Evolutionary conservation across 1,140 invertebrate genomes (phyloP).

Genomic region (Augochlora pura): DNA sequence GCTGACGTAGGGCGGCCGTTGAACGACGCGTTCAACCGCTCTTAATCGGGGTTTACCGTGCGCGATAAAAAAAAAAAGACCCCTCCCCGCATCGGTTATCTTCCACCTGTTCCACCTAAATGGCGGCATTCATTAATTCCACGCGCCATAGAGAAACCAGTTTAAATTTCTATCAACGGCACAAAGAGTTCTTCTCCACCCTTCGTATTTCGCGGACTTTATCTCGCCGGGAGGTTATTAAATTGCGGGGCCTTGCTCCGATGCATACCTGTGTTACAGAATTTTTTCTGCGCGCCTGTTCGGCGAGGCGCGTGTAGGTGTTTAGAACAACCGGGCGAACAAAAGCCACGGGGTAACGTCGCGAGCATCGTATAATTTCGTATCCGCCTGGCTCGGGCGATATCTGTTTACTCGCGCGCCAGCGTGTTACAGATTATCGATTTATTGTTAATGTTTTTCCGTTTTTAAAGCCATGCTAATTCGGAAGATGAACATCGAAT

Average conservation of each 20-base stretch:
- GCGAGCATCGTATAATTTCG: constrained; percentile 14
- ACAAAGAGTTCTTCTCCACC: not conserved
- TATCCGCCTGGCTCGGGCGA: constrained; percentile 35
- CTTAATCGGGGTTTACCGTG: not conserved
- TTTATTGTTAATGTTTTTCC: not conserved
- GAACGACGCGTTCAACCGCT: too few relatives aligned
- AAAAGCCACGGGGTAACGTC: constrained; percentile 32
- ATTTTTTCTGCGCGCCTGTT: too few relatives aligned
- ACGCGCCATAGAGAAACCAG: not conserved
- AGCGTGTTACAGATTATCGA: constrained; percentile 20
- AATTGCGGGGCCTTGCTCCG: constrained; percentile 1
- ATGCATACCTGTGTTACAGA: constrained; percentile 13
- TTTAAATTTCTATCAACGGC: constrained; percentile 11
- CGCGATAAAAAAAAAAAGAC: not conserved
- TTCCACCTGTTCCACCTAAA: constrained; percentile 14
- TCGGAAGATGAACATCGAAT: too few relatives aligned
- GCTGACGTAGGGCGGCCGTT: too few relatives aligned
- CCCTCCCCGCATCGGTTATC: not conserved
- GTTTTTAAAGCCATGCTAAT: too few relatives aligned
- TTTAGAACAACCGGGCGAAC: constrained; percentile 10
- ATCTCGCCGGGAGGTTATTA: constrained; percentile 9
- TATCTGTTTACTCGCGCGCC: constrained; percentile 10
- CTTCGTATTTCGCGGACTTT: constrained; percentile 13
- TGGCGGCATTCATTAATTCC: constrained; percentile 7
- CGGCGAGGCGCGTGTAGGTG: too few relatives aligned